Base-by-base conservation (phyloP, 2,113 vertebrate genomes). In the Hippocampus abdominalis region DNA sequence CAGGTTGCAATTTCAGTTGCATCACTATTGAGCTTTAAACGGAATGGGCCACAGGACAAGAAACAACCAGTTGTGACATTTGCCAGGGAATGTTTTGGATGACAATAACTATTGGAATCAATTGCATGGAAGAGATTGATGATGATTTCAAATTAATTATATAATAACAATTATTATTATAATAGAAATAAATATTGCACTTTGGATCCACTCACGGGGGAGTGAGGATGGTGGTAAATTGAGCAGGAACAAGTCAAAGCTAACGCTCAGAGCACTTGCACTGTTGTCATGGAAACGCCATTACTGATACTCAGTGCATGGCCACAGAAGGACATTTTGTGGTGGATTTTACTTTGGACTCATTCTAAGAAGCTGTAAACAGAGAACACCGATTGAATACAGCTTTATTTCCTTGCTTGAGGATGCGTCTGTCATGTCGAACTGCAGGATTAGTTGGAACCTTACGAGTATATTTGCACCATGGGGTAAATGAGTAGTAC, bases 261-360 rank as follows among this genome's bases (percentile, higher is more conserved):
- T 48, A 57, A 82, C 75, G n/a, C 69, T 70, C 68, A 56, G 73
- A 78, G 64, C 65, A 60, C 71, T 62, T 40, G 40, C 63, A 63
- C 25, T 66, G 84, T 86, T 85, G 84, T 76, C 84, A 87, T 84
- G 66, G 77, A 77, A 84, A 87, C 82, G 54, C 60, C 78, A 71
- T 40, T 59, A 68, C 4, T 44, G 49, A 49, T 60, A 74, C 70
- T 68, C 49, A 73, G 57, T 42, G 56, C 39, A 69, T 69, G 68
- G 69, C 12, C 13, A 40, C 3, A 3, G 27, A 60, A 36, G 56
- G 68, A 46, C 46, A 68, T 73, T 67, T 69, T 10, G 12, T 39
- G 59, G 32, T 70, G 73, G 53, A 76, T 71, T 66, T 67, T 39
- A 73, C 64, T 72, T 68, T 69, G 77, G 46, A 60, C 60, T 70